A percentile compares a stretch with the other conserved stretches of the same genome.
Conservation (phyloP, 2,113 vertebrate species). For the Terrapene triunguis region DNA sequence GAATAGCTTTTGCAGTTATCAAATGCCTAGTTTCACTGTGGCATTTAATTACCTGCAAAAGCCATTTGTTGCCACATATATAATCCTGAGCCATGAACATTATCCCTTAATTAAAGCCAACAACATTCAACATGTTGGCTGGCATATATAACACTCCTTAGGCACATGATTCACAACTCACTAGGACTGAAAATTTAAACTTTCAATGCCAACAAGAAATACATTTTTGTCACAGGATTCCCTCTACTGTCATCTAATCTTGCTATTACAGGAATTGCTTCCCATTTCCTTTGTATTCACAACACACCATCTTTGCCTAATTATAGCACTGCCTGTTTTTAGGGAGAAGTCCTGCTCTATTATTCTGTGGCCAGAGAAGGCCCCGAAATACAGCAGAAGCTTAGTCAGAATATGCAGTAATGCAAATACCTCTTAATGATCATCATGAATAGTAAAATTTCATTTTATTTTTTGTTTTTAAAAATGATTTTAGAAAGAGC, state of each 20-base stretch:
- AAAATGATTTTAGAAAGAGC: not conserved
- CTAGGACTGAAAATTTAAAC: conserved; percentile 12
- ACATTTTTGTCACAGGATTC: not conserved
- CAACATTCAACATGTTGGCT: not conserved
- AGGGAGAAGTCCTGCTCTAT: not conserved
- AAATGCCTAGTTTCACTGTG: not conserved
- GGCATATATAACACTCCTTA: not conserved
- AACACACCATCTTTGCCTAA: not conserved
- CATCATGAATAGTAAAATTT: not conserved
- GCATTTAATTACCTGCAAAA: conserved; percentile 39
- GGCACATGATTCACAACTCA: not conserved
- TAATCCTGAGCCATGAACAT: not conserved
- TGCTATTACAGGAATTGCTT: not conserved
- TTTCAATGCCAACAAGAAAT: not conserved
- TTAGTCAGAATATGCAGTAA: not conserved
- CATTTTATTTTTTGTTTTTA: not conserved
- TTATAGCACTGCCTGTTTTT: not conserved
- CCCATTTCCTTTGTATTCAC: not conserved
- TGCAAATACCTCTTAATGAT: not conserved
- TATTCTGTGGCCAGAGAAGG: not conserved
- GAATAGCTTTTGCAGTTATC: not conserved
- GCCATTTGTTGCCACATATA: not conserved
- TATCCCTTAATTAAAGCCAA: conserved; percentile 1
- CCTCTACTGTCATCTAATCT: not conserved
- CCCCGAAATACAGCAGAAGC: not conserved